These are phyloP conservation scores for Cantharis rufa DNA, from an alignment of 2,888 invertebrate species.

Conservation along the genomic window DNA sequence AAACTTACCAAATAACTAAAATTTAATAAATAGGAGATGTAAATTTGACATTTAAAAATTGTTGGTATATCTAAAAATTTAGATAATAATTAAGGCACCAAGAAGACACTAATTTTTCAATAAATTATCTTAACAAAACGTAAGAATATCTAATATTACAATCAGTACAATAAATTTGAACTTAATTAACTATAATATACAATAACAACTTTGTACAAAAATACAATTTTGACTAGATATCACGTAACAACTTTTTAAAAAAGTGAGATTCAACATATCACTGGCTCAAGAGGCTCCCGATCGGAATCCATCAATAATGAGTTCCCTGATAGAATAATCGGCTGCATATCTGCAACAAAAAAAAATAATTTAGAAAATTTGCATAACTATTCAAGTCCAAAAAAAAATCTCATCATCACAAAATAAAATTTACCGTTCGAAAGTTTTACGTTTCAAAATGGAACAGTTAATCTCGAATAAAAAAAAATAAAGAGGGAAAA, in stretches of 20 bases:
- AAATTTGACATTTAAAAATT: not conserved
- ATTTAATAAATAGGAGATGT: not conserved
- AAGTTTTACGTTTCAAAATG: not conserved
- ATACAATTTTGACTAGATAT: slow-evolving; percentile 24
- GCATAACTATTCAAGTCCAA: not conserved
- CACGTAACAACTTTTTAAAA: slow-evolving; percentile 11
- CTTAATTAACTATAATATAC: not conserved
- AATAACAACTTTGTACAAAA: slow-evolving; percentile 18
- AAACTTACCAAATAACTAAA: slow-evolving; percentile 17
- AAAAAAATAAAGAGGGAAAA: not conserved
- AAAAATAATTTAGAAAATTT: not conserved
- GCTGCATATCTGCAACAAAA: not conserved
- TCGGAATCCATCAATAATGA: not conserved
- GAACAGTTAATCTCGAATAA: not conserved
- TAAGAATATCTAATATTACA: not conserved
- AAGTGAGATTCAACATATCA: slow-evolving; percentile 24
- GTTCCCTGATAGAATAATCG: not conserved
- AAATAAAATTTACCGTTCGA: not conserved
- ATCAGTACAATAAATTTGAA: not conserved
- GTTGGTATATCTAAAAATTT: not conserved
- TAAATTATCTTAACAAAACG: not conserved
- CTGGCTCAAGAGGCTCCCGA: not conserved
- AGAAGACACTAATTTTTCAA: not conserved
- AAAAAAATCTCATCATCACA: not conserved
- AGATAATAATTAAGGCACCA: not conserved